Percentiles rank a stretch among this genome's conserved stretches.
Conservation (phyloP, 2,888 invertebrate species). For the Cynaeus angustus region DNA sequence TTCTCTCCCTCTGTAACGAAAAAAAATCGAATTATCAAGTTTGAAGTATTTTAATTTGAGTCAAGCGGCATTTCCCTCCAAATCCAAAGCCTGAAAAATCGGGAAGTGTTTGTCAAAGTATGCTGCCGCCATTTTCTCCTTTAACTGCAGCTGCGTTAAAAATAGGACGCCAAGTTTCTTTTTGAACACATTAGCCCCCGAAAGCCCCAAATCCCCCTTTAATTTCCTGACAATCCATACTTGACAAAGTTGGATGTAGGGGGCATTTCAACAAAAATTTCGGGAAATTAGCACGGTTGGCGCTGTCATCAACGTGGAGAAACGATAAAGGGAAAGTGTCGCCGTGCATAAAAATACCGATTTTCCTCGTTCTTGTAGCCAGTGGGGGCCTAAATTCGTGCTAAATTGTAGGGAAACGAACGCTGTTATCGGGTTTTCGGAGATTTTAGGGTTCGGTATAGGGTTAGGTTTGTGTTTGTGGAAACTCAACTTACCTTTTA, state of each 20-base stretch:
- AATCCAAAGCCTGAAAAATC: constrained; percentile 19
- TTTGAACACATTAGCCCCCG: neutral
- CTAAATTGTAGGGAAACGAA: constrained; percentile 10
- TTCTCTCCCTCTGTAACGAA: constrained; percentile 13
- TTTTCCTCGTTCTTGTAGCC: constrained; percentile 44
- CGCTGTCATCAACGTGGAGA: constrained; percentile 79
- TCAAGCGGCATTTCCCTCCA: constrained; percentile 41
- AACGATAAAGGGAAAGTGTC: constrained; percentile 61
- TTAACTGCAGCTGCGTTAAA: constrained; percentile 58
- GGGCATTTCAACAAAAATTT: constrained; percentile 81
- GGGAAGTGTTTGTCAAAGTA: constrained; percentile 45
- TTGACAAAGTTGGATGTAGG: constrained; percentile 72
- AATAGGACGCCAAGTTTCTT: constrained; percentile 53
- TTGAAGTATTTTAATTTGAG: constrained; percentile 14
- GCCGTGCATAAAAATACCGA: constrained; percentile 56
- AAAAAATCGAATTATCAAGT: constrained; percentile 7
- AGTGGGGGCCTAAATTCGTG: constrained; percentile 2
- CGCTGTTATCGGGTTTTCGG: neutral
- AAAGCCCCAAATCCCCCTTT: constrained; percentile 18
- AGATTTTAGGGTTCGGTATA: constrained; percentile 13
- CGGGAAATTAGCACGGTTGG: constrained; percentile 80
- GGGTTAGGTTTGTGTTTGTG: constrained; percentile 18
- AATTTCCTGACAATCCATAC: constrained; percentile 69
- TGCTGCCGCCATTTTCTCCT: constrained; percentile 64
- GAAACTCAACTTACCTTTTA: constrained; percentile 67